phyloP scores from a whole-genome alignment of 2,888 invertebrate genomes.

The Cryptophagus acutangulus region DNA sequence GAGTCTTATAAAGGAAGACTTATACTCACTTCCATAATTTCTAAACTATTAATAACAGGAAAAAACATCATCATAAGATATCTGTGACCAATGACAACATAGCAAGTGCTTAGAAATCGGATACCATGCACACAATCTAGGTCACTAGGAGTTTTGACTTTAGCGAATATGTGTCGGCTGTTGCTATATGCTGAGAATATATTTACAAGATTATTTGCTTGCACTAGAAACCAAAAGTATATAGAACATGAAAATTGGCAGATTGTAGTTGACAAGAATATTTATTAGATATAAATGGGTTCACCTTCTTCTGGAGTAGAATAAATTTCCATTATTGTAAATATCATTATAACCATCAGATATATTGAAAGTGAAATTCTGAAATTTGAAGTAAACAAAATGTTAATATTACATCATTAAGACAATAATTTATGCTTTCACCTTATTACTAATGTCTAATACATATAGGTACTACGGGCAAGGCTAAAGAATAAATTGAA shows the following conservation, averaged over 20 bases:
- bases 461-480: background rate
- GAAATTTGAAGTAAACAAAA: background rate
- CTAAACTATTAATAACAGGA: conserved; percentile 41
- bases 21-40: conserved; percentile 41
- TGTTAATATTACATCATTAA: too few species aligned
- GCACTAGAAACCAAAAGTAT: conserved; percentile 12
- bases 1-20: background rate
- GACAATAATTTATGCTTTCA: too few species aligned
- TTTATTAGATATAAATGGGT: background rate
- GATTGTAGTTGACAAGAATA: too few species aligned
- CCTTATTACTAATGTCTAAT: too few species aligned
- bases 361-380: conserved; percentile 5
- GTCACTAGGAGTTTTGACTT: conserved; percentile 17
- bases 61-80: conserved; percentile 40
- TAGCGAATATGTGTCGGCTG: conserved; percentile 26
- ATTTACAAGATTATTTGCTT: conserved; percentile 14
- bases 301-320: conserved; percentile 15
- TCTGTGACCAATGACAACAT: conserved; percentile 50
- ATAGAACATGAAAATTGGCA: background rate
- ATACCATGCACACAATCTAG: conserved; percentile 50
- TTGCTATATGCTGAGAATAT: conserved; percentile 26
- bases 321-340: conserved; percentile 16
- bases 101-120: conserved; percentile 49
- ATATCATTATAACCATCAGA: conserved; percentile 11
- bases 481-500: background rate